phyloP scores from a whole-genome alignment of 2,113 vertebrate species.

The Halcyon senegalensis region DNA sequence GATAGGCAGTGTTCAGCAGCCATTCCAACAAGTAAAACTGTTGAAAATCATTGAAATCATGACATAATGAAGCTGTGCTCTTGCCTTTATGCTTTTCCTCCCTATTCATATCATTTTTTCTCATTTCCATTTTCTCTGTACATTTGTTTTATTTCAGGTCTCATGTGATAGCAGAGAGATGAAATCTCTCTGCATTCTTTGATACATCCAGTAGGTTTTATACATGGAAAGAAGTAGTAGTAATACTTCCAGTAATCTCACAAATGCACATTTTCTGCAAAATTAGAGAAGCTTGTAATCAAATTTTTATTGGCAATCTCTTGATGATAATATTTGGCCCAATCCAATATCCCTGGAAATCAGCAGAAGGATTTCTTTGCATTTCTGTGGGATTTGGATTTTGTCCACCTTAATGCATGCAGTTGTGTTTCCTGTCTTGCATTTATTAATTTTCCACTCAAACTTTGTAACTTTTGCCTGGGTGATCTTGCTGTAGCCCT shows the following conservation, averaged over 20 bases:
- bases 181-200: neutral
- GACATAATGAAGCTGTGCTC: neutral
- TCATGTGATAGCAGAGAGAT: neutral
- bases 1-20: neutral
- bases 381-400: neutral
- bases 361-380: neutral
- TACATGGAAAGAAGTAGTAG: neutral
- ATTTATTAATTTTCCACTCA: neutral
- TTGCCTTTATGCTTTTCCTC: neutral
- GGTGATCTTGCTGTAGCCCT: constrained; percentile 2
- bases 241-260: neutral
- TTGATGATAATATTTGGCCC: neutral
- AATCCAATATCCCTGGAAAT: neutral
- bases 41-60: neutral
- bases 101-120: neutral
- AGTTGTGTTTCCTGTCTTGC: neutral
- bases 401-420: neutral
- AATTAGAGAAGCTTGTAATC: neutral
- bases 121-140: neutral
- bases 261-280: neutral
- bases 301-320: neutral
- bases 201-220: neutral
- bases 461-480: neutral
- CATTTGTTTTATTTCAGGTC: neutral
- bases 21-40: neutral